Base-by-base conservation (phyloP, 2,888 invertebrate species). In the Dione vanillae region DNA sequence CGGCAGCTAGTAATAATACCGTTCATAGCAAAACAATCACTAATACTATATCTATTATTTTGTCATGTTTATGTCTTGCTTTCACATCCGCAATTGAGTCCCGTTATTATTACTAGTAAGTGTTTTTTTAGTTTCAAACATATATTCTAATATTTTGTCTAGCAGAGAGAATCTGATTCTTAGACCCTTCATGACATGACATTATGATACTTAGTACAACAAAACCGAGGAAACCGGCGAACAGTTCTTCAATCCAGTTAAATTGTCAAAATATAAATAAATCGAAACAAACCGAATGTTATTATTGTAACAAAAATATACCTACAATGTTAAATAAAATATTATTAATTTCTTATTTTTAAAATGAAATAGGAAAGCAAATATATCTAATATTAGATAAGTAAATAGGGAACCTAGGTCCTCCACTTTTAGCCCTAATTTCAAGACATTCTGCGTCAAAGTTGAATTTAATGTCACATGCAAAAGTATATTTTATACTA, bases 11-110 rank as follows among this genome's bases (percentile, higher is more conserved):
- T 67, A 67, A 67, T 70, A 67, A 64, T 64, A 69, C 64, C 66
- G 58, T 62, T 61, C 65, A 62, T 67, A 66, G 51, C 69, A 52
- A 70, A 75, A 71, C 75, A 74, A 74, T 74, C 74, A 72, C 66
- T 70, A 72, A 69, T 61, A 52, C 6, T 74, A 69, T 71, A 74
- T 71, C 69, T 71, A 74, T 73, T 62, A 76, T 76, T 75, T 76
- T 72, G 71, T 65, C 70, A 74, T 71, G 74, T 72, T 76, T 71
- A 70, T 75, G 68, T 71, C 67, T 75, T 65, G 75, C 80, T 79
- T 80, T 80, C 79, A 79, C 79, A 77, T 79, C 80, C 78, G 79
- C 74, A 73, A 74, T 72, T 66, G 75, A 65, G 75, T 79, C 71
- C 79, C 77, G 77, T 78, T 78, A 77, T 75, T 71, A 74, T 76